These are phyloP conservation scores for Drosophila micromelanica DNA, from an alignment of 1,140 invertebrate species.

Conservation along the genomic window DNA sequence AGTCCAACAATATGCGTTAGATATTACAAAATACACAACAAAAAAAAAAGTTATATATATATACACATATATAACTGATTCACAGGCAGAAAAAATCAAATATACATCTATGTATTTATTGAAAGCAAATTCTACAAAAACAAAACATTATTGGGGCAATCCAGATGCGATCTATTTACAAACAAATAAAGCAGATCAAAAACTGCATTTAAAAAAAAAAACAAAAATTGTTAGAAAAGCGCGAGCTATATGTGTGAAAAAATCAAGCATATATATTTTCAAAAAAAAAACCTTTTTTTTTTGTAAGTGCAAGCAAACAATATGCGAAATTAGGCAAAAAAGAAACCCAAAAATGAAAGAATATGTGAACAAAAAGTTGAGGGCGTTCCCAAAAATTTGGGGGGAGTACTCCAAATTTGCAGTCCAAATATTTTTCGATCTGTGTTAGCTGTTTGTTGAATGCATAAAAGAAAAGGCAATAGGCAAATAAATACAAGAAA, in stretches of 20 bases:
- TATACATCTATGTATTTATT: constrained; percentile 61
- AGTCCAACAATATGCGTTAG: constrained; percentile 59
- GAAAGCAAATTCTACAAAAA: constrained; percentile 54
- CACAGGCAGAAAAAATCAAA: constrained; percentile 15
- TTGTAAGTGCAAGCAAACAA: constrained; percentile 1
- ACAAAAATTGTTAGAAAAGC: constrained; percentile 13
- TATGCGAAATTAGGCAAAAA: constrained; percentile 1
- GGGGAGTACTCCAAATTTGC: constrained; percentile 26
- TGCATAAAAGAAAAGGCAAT: constrained; percentile 28
- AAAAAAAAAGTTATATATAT: constrained; percentile 19
- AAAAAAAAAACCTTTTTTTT: constrained; percentile 10
- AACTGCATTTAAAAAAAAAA: constrained; percentile 12
- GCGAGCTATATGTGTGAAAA: neutral
- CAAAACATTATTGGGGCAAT: constrained; percentile 43
- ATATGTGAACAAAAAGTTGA: constrained; percentile 9
- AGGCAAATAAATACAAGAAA: constrained; percentile 34
- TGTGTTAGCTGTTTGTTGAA: constrained; percentile 74
- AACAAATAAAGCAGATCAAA: constrained; percentile 21
- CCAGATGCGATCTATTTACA: constrained; percentile 76
- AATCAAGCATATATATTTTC: constrained; percentile 26
- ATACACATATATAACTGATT: constrained; percentile 2
- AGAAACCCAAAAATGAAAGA: neutral
- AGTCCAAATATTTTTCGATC: constrained; percentile 74
- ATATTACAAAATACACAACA: constrained; percentile 29
- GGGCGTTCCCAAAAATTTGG: constrained; percentile 13